phyloP scores from a whole-genome alignment of 2,797 vertebrate genomes.

The Melanotaenia maccullochi region DNA sequence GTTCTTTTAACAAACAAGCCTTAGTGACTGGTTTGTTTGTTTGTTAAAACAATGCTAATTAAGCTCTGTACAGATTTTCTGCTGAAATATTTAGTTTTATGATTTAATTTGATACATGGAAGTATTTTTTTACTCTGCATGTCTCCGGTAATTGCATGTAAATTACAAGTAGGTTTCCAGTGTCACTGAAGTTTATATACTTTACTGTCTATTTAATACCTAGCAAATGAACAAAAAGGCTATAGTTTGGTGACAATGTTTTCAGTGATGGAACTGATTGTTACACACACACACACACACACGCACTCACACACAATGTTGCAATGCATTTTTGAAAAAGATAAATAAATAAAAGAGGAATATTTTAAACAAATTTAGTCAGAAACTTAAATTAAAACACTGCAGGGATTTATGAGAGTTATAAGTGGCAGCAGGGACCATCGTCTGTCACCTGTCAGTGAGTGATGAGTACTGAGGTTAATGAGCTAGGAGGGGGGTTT shows the following conservation, averaged over 20 bases:
- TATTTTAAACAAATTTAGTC: slow-evolving; percentile 12
- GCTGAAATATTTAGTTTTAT: background rate
- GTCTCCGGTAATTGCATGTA: background rate
- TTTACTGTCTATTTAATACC: background rate
- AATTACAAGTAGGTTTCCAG: too few relatives aligned
- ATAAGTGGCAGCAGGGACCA: slow-evolving; percentile 51
- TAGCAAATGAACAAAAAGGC: slow-evolving; percentile 21
- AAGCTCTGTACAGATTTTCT: background rate
- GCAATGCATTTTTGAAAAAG: slow-evolving; percentile 38
- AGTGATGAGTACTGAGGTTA: slow-evolving; percentile 68
- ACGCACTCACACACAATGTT: slow-evolving; percentile 22
- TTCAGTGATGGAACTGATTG: slow-evolving; percentile 50
- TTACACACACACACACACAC: background rate
- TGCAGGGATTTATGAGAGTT: slow-evolving; percentile 36
- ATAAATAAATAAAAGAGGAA: background rate
- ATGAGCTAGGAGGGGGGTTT: slow-evolving; percentile 59
- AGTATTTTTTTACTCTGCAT: background rate
- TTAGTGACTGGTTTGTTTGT: too few relatives aligned
- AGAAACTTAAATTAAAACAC: slow-evolving; percentile 16
- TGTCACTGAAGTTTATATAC: background rate
- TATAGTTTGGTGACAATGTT: slow-evolving; percentile 48
- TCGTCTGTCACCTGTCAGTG: slow-evolving; percentile 50
- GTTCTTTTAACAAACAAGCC: too few relatives aligned
- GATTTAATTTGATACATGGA: background rate
- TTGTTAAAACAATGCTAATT: too few relatives aligned